Evolutionary conservation across 2,797 vertebrate species (phyloP).

Genomic region (Miichthys miiuy): DNA sequence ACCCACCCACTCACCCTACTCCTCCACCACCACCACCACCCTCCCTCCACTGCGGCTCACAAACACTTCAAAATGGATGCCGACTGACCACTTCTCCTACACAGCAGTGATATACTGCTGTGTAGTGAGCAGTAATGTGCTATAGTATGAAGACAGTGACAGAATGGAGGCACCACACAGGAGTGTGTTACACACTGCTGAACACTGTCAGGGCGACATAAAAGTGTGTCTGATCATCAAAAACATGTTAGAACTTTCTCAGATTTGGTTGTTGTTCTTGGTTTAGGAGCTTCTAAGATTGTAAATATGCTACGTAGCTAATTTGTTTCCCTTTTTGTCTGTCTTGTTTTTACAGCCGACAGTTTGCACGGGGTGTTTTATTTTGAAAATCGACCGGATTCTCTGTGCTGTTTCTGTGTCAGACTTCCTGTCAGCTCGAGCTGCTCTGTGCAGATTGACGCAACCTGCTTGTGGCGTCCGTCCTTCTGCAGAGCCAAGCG

Average conservation of each 20-base stretch:
- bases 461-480: too few relatives aligned
- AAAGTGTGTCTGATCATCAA: too few relatives aligned
- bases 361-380: too few relatives aligned
- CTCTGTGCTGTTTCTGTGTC: too few relatives aligned
- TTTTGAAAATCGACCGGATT: too few relatives aligned
- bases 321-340: too few relatives aligned
- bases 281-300: not conserved
- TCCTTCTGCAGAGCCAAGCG: too few relatives aligned
- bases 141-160: conserved; percentile 18
- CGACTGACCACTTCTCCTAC: conserved; percentile 28
- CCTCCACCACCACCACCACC: not conserved
- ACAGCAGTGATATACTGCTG: conserved; percentile 24
- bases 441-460: too few relatives aligned
- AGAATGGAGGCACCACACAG: not conserved
- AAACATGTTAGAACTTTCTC: too few relatives aligned
- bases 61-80: conserved; percentile 73
- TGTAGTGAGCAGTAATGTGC: conserved; percentile 19
- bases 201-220: not conserved
- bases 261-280: not conserved
- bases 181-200: not conserved
- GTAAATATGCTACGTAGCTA: too few relatives aligned
- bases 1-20: conserved; percentile 3
- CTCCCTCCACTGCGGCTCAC: conserved; percentile 19
- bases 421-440: too few relatives aligned
- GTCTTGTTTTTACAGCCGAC: too few relatives aligned